phyloP scores from a whole-genome alignment of 2,113 vertebrate genomes.

The Hippocampus comes region DNA sequence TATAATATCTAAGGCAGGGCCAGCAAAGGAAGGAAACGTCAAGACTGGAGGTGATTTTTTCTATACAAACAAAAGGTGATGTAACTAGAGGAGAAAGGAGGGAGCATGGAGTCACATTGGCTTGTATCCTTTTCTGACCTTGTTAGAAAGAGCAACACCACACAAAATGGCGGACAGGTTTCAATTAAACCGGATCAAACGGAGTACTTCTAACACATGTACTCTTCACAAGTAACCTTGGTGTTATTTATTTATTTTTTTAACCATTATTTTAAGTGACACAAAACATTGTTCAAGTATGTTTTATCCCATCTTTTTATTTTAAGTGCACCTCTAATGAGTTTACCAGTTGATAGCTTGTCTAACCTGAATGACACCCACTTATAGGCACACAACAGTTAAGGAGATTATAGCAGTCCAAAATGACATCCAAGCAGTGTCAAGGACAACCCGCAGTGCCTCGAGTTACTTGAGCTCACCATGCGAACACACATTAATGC shows the following conservation, averaged over 20 bases:
- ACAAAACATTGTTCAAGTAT: background rate
- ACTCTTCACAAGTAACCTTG: background rate
- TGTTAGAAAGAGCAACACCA: slow-evolving; percentile 16
- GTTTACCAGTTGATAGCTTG: slow-evolving; percentile 37
- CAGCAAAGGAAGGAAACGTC: slow-evolving; percentile 1
- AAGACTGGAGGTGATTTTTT: slow-evolving; percentile 12
- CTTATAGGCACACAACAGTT: slow-evolving; percentile 39
- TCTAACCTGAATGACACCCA: slow-evolving; percentile 10
- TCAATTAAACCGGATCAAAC: background rate
- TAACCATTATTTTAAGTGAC: background rate
- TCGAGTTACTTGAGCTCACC: slow-evolving; percentile 17
- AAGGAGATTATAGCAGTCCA: slow-evolving; percentile 67
- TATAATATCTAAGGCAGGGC: background rate
- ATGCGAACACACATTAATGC: no score
- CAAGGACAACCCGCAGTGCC: slow-evolving; percentile 48
- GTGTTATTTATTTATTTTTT: background rate
- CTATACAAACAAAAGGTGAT: slow-evolving; percentile 13
- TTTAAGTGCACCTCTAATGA: slow-evolving; percentile 55
- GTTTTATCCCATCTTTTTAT: slow-evolving; percentile 14
- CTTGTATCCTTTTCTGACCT: slow-evolving; percentile 21
- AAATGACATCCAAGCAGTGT: slow-evolving; percentile 37
- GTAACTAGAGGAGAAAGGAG: slow-evolving; percentile 7
- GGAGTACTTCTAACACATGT: background rate
- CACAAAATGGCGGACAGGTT: slow-evolving; percentile 33
- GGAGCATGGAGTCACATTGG: slow-evolving; percentile 1